A percentile compares a stretch with the other conserved stretches of the same genome.
Conservation (phyloP, 2,113 vertebrate species). For the Electrona antarctica region DNA sequence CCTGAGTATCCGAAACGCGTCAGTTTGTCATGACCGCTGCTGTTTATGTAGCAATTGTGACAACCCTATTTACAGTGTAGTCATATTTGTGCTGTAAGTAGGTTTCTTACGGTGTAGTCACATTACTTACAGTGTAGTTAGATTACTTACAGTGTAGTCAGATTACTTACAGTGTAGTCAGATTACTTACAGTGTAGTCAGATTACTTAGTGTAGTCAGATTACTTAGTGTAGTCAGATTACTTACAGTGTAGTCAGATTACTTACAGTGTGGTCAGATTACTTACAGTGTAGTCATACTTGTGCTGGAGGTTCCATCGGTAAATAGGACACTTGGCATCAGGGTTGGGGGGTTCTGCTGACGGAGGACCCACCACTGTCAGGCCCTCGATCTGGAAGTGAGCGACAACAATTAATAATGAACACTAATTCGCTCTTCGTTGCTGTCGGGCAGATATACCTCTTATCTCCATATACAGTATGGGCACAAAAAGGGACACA, state of each 20-base stretch:
- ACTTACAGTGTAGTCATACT: slow-evolving; percentile 91
- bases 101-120: too few species aligned
- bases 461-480: too few species aligned
- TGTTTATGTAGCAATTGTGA: too few species aligned
- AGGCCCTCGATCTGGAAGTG: slow-evolving; percentile 86
- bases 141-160: slow-evolving; percentile 84
- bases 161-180: slow-evolving; percentile 89
- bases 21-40: too few species aligned
- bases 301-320: slow-evolving; percentile 95
- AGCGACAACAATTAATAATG: not conserved
- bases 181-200: slow-evolving; percentile 84
- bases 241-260: slow-evolving; percentile 91
- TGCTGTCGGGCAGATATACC: too few species aligned
- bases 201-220: slow-evolving; percentile 84
- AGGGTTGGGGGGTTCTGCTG: slow-evolving; percentile 89
- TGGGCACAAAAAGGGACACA: too few species aligned
- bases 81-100: slow-evolving; percentile 92
- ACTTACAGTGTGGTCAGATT: slow-evolving; percentile 83
- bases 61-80: too few species aligned
- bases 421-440: too few species aligned
- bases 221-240: slow-evolving; percentile 55
- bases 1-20: too few species aligned
- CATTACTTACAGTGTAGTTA: slow-evolving; percentile 55
- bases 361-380: slow-evolving; percentile 62
- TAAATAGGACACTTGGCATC: slow-evolving; percentile 94